Percentiles rank a stretch among this genome's conserved stretches.
phyloP scores from a whole-genome alignment of 2,797 vertebrate genomes.

The Myiotriccus ornatus region DNA sequence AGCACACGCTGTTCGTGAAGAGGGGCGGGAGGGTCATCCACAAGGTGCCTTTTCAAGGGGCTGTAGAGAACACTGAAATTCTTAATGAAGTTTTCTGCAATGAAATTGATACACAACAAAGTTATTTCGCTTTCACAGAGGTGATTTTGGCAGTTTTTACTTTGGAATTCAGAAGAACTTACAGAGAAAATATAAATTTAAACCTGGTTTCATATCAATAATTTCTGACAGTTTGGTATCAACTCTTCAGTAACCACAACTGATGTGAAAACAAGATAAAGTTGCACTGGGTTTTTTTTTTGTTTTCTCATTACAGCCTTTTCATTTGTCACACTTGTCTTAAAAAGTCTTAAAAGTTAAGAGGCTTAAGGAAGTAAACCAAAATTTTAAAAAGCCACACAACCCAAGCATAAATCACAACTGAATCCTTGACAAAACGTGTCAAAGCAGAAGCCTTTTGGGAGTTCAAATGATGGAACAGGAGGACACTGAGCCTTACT shows the following conservation, averaged over 20 bases:
- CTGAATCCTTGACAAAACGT: neutral
- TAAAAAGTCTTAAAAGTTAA: neutral
- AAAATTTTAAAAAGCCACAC: neutral
- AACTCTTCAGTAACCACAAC: neutral
- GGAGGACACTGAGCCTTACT: neutral
- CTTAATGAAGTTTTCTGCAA: constrained; percentile 90
- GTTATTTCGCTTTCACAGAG: neutral
- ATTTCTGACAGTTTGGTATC: neutral
- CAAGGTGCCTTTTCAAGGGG: constrained; percentile 87
- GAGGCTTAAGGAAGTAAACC: neutral
- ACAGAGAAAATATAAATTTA: neutral
- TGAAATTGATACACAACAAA: constrained; percentile 10
- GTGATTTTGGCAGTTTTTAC: constrained; percentile 2
- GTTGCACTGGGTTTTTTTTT: neutral
- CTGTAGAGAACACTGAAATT: constrained; percentile 93
- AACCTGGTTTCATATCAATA: neutral
- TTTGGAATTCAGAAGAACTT: neutral
- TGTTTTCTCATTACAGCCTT: neutral
- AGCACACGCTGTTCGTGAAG: constrained; percentile 72
- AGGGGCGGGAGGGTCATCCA: constrained; percentile 72
- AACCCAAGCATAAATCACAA: neutral
- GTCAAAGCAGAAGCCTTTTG: neutral
- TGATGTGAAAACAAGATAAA: neutral
- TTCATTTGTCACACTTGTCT: too few relatives aligned
- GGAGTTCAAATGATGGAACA: neutral